Evolutionary conservation across 2,888 invertebrate genomes (phyloP).

Genomic region (Endomychus coccineus): DNA sequence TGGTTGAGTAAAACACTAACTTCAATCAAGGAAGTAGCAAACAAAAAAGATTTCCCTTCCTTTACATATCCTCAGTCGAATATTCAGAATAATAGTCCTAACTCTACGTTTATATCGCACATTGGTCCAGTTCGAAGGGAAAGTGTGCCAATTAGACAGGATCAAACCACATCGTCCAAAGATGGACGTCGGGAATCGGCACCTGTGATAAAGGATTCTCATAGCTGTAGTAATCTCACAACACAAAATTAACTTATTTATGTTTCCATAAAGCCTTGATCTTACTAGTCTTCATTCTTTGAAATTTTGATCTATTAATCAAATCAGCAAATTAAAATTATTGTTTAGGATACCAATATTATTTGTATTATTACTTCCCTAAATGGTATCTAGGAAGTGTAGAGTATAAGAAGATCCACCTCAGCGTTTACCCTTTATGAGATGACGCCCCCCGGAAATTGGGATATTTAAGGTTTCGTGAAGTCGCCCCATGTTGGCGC

Average conservation of each 20-base stretch:
- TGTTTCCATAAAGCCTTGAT: too few species aligned
- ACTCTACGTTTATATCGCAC: conserved; percentile 42
- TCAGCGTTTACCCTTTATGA: too few species aligned
- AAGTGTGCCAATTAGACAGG: conserved; percentile 41
- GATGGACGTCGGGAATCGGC: conserved; percentile 37
- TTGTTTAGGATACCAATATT: too few species aligned
- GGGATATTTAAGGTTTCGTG: too few species aligned
- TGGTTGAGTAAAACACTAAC: conserved; percentile 92
- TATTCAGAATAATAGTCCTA: conserved; percentile 29
- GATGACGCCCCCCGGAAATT: too few species aligned
- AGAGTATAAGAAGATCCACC: too few species aligned
- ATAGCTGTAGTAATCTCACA: conserved; percentile 42
- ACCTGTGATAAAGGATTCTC: conserved; percentile 42
- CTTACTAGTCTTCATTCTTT: too few species aligned
- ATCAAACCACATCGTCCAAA: conserved; percentile 18
- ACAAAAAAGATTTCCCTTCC: conserved; percentile 47
- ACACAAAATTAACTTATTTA: conserved; percentile 14
- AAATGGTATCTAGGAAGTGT: too few species aligned
- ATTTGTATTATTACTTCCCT: too few species aligned
- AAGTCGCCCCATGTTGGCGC: too few species aligned
- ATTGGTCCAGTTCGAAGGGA: conserved; percentile 42
- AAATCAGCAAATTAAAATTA: too few species aligned
- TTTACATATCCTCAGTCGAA: conserved; percentile 30
- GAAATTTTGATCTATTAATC: too few species aligned
- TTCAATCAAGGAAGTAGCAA: conserved; percentile 65